A percentile compares a stretch with the other conserved stretches of the same genome.
Conservation (phyloP, 2,113 vertebrate genomes). For the Alethe castanea region DNA sequence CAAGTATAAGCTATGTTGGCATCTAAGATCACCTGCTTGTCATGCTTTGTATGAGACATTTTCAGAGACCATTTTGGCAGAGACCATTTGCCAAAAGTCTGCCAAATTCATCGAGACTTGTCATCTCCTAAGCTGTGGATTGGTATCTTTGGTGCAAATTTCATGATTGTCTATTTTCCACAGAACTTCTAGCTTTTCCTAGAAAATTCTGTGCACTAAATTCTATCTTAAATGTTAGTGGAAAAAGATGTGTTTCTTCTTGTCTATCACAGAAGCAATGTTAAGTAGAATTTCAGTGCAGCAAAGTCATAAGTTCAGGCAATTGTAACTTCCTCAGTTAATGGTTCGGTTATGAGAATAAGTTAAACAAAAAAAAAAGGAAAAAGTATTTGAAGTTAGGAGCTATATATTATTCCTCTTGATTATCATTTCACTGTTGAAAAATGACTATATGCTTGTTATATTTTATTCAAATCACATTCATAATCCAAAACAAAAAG, state of each 20-base stretch:
- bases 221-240: not conserved
- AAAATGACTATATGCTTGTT: not conserved
- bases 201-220: not conserved
- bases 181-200: not conserved
- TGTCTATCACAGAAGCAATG: not conserved
- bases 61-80: not conserved
- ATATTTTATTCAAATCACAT: constrained; percentile 26
- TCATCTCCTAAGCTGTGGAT: not conserved
- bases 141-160: not conserved
- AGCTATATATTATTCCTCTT: not conserved
- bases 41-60: not conserved
- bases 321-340: not conserved
- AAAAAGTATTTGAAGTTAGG: not conserved
- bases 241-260: not conserved
- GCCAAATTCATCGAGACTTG: not conserved
- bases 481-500: not conserved
- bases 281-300: not conserved
- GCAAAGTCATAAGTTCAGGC: not conserved
- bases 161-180: not conserved
- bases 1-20: not conserved
- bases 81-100: not conserved
- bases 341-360: not conserved
- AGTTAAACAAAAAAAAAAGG: not conserved
- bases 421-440: not conserved
- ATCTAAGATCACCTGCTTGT: not conserved